Conservation (phyloP, 2,888 invertebrate genomes). For the Coenonympha glycerion region DNA sequence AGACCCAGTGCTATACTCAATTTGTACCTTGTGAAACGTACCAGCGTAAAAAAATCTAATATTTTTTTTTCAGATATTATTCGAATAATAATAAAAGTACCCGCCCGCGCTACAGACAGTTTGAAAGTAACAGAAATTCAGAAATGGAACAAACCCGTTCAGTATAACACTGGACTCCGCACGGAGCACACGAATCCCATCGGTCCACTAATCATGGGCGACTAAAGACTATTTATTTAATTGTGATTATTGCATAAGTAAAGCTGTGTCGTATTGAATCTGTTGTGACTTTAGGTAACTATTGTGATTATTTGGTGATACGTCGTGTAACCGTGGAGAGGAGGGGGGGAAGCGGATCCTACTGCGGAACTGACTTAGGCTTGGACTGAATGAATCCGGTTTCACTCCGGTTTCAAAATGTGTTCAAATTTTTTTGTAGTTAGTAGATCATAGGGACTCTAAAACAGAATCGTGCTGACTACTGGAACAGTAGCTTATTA, state of each 20-base stretch:
- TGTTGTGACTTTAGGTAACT: conserved; percentile 73
- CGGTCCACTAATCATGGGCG: conserved; percentile 30
- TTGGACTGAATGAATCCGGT: neutral
- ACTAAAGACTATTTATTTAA: conserved; percentile 38
- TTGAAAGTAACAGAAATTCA: neutral
- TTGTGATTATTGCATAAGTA: conserved; percentile 68
- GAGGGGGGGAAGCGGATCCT: conserved; percentile 26
- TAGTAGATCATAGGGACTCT: too few relatives aligned
- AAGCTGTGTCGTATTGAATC: conserved; percentile 72
- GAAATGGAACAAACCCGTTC: conserved; percentile 8
- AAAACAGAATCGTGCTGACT: neutral
- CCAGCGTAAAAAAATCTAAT: neutral
- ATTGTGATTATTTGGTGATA: conserved; percentile 73
- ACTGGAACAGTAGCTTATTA: too few relatives aligned
- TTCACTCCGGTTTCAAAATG: conserved; percentile 1
- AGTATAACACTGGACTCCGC: conserved; percentile 23
- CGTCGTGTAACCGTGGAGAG: conserved; percentile 29
- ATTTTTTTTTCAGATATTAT: too few relatives aligned
- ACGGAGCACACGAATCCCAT: conserved; percentile 18
- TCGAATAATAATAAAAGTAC: neutral
- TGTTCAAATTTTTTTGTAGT: too few relatives aligned
- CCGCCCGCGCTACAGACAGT: too few relatives aligned
- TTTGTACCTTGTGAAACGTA: neutral
- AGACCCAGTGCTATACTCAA: conserved; percentile 30
- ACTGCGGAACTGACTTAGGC: conserved; percentile 7